Conservation (phyloP, 1,140 invertebrate genomes). For the Palaemon carinicauda region DNA sequence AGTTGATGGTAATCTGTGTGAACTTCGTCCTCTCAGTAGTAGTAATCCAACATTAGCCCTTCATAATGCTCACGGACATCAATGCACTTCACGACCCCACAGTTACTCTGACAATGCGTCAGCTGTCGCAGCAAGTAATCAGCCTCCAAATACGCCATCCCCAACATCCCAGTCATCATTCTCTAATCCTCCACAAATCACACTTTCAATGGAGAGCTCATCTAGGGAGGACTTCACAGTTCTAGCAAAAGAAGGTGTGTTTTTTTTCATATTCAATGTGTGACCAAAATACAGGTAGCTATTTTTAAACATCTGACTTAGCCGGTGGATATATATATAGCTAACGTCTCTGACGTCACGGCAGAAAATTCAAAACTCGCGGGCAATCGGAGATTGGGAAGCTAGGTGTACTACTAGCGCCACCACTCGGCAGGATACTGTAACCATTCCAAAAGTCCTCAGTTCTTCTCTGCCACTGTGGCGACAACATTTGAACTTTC, state of each 20-base stretch:
- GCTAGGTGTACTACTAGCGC: no score
- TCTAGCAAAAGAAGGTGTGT: conserved; percentile 50
- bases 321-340: no score
- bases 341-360: no score
- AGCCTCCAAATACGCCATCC: conserved; percentile 34
- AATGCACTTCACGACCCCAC: conserved; percentile 45
- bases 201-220: conserved; percentile 34
- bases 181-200: conserved; percentile 41
- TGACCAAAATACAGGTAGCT: background rate
- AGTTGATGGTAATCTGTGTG: conserved; percentile 53
- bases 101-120: conserved; percentile 57
- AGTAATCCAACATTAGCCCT: conserved; percentile 55
- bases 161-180: conserved; percentile 21
- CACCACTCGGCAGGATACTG: no score
- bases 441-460: no score
- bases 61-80: conserved; percentile 31
- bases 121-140: conserved; percentile 15
- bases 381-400: no score
- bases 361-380: no score
- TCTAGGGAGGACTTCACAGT: conserved; percentile 55
- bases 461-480: no score
- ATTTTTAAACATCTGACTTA: no score
- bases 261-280: background rate
- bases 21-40: conserved; percentile 55
- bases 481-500: no score